A percentile compares a stretch with the other conserved stretches of the same genome.
These are phyloP conservation scores for Laupala kohalensis DNA, from an alignment of 1,140 invertebrate genomes.

Conservation along the genomic window DNA sequence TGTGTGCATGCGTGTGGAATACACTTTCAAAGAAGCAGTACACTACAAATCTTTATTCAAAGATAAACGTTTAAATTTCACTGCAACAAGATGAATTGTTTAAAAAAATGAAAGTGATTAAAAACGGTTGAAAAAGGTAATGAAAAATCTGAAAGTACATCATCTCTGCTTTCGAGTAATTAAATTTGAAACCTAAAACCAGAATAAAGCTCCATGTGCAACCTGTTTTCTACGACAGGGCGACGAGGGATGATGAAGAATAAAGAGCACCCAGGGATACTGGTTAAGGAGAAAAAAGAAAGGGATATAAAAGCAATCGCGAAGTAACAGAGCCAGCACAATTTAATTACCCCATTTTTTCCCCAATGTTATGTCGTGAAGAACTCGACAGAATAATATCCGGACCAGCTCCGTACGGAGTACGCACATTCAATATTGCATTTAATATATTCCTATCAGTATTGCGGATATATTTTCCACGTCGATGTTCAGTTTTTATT, in stretches of 20 bases:
- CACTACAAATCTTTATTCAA: no score
- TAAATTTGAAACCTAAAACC: no score
- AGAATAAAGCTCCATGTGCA: no score
- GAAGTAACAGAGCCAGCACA: background rate
- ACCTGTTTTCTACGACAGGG: background rate
- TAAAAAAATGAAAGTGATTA: no score
- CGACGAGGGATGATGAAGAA: background rate
- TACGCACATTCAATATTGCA: background rate
- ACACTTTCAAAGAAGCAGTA: no score
- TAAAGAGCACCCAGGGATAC: background rate
- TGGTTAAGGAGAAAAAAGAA: background rate
- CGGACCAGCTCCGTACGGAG: background rate
- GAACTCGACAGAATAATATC: background rate
- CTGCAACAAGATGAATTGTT: no score
- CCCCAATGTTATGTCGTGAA: background rate
- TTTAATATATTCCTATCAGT: background rate
- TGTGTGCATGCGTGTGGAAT: no score
- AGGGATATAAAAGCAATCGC: background rate
- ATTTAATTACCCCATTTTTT: background rate
- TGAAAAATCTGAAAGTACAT: no score
- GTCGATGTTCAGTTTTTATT: background rate
- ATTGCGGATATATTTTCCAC: background rate
- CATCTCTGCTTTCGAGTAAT: no score
- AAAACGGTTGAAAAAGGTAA: no score
- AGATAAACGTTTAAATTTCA: no score